Evolutionary conservation across 2,888 invertebrate species (phyloP).

Genomic region (Thera obeliscata): DNA sequence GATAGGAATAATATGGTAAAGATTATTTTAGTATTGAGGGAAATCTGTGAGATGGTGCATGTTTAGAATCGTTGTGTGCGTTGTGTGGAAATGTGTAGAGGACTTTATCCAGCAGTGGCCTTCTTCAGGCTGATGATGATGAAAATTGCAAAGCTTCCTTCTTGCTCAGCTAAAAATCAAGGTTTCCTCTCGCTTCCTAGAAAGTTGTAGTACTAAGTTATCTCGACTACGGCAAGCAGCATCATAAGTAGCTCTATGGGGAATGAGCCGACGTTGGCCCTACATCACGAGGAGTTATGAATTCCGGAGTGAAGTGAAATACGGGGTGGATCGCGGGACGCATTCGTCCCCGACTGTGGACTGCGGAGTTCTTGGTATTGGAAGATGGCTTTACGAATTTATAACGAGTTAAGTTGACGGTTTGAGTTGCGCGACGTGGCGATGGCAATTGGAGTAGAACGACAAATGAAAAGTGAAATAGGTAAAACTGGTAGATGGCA

Average conservation of each 20-base stretch:
- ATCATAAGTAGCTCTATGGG: conserved; percentile 61
- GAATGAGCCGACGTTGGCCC: conserved; percentile 50
- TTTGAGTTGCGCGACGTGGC: no score
- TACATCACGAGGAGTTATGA: conserved; percentile 69
- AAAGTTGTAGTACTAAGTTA: conserved; percentile 9
- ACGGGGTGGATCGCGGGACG: conserved; percentile 55
- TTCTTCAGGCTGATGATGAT: no score
- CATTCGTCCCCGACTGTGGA: conserved; percentile 53
- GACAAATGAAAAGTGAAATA: no score
- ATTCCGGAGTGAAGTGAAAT: conserved; percentile 69
- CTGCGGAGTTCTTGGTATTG: conserved; percentile 46
- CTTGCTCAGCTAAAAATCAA: neutral
- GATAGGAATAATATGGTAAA: no score
- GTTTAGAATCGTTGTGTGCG: no score
- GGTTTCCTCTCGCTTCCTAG: neutral
- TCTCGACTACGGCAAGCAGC: conserved; percentile 22
- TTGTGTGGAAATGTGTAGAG: no score
- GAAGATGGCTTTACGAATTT: conserved; percentile 37
- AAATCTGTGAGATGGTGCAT: no score
- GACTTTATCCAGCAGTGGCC: no score
- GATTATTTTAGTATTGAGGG: no score
- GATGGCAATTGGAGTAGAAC: no score
- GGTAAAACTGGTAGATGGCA: no score
- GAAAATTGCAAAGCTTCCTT: no score
- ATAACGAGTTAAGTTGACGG: conserved; percentile 7